A percentile compares a stretch with the other conserved stretches of the same genome.
phyloP scores from a whole-genome alignment of 2,113 vertebrate species.

The Cisticola juncidis region DNA sequence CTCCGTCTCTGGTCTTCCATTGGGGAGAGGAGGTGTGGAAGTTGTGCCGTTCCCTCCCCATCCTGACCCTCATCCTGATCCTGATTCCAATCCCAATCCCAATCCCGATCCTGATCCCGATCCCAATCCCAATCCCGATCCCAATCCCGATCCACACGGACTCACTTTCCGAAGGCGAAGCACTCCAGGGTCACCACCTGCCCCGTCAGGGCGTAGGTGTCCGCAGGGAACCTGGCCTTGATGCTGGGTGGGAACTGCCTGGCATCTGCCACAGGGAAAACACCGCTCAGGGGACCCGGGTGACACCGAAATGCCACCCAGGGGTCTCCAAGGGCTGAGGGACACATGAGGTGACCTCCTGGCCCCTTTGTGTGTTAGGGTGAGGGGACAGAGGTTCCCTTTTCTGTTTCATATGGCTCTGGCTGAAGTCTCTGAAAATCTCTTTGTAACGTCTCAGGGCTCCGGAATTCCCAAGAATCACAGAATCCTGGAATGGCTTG shows the following conservation, averaged over 20 bases:
- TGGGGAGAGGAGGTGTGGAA: background rate
- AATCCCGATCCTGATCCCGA: fast-evolving
- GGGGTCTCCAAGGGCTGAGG: background rate
- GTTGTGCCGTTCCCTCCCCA: background rate
- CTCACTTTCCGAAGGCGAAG: slow-evolving; percentile 95
- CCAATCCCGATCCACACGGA: background rate
- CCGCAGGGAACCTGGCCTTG: slow-evolving; percentile 89
- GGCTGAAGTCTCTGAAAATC: background rate
- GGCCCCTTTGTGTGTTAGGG: background rate
- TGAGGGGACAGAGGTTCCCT: background rate
- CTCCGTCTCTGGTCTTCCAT: fast-evolving
- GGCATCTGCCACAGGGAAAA: slow-evolving; percentile 69
- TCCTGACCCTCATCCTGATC: fast-evolving
- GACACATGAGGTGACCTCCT: background rate
- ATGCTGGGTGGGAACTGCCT: slow-evolving; percentile 86
- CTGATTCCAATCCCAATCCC: fast-evolving
- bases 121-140: fast-evolving
- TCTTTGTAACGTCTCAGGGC: background rate
- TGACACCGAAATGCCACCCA: fast-evolving
- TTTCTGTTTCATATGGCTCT: background rate
- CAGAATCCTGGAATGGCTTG: background rate
- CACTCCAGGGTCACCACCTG: slow-evolving; percentile 88
- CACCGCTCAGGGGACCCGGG: background rate
- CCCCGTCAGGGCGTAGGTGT: slow-evolving; percentile 90
- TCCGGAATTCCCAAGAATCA: fast-evolving